Percentiles rank a stretch among this genome's conserved stretches.
Evolutionary conservation across 2,797 vertebrate genomes (phyloP).

Genomic region (Carapus acus): DNA sequence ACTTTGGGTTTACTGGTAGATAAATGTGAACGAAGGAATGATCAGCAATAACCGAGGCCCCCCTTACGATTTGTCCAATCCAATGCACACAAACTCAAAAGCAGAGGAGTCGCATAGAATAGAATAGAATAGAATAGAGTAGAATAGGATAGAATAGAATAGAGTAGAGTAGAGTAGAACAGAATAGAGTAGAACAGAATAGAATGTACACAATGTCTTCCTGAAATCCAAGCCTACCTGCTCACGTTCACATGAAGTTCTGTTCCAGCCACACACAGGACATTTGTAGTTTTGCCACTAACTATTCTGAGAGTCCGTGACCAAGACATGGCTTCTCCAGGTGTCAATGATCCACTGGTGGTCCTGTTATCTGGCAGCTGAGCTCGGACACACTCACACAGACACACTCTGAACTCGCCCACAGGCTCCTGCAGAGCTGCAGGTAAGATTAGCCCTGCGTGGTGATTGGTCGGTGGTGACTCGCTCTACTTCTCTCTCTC

Average conservation of each 20-base stretch:
- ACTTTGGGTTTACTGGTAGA: too few species aligned
- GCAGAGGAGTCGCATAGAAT: too few species aligned
- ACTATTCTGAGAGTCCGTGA: constrained; percentile 77
- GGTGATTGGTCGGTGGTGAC: constrained; percentile 32
- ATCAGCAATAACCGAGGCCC: too few species aligned
- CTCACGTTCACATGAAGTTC: constrained; percentile 68
- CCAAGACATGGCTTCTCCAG: constrained; percentile 55
- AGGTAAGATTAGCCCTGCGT: constrained; percentile 2
- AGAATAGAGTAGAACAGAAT: too few species aligned
- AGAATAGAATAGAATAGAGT: too few species aligned
- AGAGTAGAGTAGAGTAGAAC: too few species aligned
- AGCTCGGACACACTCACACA: too few species aligned
- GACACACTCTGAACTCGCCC: not conserved
- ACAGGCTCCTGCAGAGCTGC: not conserved
- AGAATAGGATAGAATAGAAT: not conserved
- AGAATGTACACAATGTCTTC: too few species aligned
- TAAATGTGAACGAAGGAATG: too few species aligned
- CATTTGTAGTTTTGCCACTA: constrained; percentile 60
- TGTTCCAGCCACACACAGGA: constrained; percentile 77
- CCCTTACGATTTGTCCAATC: too few species aligned
- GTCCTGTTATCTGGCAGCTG: not conserved
- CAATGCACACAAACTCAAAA: too few species aligned
- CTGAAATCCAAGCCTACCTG: constrained; percentile 63
- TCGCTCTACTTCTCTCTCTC: too few species aligned
- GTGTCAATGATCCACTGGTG: fast-evolving